These are phyloP conservation scores for Pyrochroa serraticornis DNA, from an alignment of 2,888 invertebrate species.

Conservation along the genomic window DNA sequence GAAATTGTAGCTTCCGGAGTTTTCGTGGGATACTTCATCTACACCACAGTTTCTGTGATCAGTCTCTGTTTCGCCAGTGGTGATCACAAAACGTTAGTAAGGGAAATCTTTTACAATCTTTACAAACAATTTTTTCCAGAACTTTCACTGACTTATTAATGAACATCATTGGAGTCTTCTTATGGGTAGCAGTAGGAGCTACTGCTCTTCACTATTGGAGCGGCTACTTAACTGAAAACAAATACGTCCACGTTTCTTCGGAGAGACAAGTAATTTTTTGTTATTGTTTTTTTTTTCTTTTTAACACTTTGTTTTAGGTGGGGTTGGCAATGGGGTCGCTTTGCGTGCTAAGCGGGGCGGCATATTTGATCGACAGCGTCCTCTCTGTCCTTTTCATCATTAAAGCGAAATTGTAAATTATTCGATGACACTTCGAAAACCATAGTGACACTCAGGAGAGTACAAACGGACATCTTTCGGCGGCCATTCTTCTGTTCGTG, in stretches of 20 bases:
- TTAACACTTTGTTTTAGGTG: slow-evolving; percentile 56
- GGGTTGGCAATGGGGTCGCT: slow-evolving; percentile 82
- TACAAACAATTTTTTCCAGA: slow-evolving; percentile 59
- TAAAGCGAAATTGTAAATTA: slow-evolving; percentile 37
- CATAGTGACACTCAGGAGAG: too few species aligned
- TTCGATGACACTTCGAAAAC: not conserved
- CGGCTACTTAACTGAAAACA: slow-evolving; percentile 82
- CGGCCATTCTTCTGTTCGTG: too few species aligned
- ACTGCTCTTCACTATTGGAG: slow-evolving; percentile 90
- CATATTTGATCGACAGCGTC: slow-evolving; percentile 81
- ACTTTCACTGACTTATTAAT: slow-evolving; percentile 81
- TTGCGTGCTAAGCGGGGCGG: slow-evolving; percentile 79
- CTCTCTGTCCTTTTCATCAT: slow-evolving; percentile 67
- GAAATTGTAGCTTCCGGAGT: slow-evolving; percentile 89
- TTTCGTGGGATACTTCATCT: slow-evolving; percentile 85
- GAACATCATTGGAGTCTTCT: slow-evolving; percentile 84
- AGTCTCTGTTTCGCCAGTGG: slow-evolving; percentile 78
- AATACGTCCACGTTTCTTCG: slow-evolving; percentile 73
- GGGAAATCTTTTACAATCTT: too few species aligned
- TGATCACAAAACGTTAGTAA: slow-evolving; percentile 72
- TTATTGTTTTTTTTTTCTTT: slow-evolving; percentile 45
- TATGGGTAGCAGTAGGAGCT: slow-evolving; percentile 86
- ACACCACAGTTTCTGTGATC: slow-evolving; percentile 77
- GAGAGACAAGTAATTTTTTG: slow-evolving; percentile 67
- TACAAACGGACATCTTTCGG: too few species aligned